Evolutionary conservation across 2,888 invertebrate species (phyloP).

Genomic region (Linnaemya tessellans): DNA sequence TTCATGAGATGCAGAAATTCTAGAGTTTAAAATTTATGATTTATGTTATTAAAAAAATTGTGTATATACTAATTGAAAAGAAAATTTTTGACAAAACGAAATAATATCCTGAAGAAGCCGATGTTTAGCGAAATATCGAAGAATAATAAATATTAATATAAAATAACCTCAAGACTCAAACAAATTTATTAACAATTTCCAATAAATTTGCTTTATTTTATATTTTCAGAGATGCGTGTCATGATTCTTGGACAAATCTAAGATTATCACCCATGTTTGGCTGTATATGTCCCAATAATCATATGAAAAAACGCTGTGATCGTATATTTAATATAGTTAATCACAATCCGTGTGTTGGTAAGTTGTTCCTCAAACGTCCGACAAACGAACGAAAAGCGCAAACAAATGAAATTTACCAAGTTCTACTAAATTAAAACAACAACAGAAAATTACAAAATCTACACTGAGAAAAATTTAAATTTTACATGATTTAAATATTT

Average conservation of each 20-base stretch:
- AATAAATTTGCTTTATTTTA: not conserved
- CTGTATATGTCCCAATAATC: conserved; percentile 95
- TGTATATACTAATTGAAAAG: no score
- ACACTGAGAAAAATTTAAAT: conserved; percentile 45
- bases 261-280: conserved; percentile 95
- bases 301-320: conserved; percentile 94
- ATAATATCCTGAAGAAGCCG: no score
- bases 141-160: no score
- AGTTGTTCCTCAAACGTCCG: conserved; percentile 83
- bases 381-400: conserved; percentile 55
- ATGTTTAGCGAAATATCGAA: no score
- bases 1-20: no score
- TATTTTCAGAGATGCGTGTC: conserved; percentile 89
- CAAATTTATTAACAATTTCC: no score
- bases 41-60: no score
- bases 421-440: conserved; percentile 47
- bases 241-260: conserved; percentile 94
- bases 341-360: conserved; percentile 97
- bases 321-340: conserved; percentile 94
- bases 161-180: no score
- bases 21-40: no score
- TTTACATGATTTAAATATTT: conserved; percentile 1
- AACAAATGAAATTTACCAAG: conserved; percentile 62
- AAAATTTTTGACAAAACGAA: no score
- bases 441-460: conserved; percentile 63